Evolutionary conservation across 2,888 invertebrate species (phyloP), one percentile per base, ranked within the genome.

Genomic region (Andricus curvator): DNA sequence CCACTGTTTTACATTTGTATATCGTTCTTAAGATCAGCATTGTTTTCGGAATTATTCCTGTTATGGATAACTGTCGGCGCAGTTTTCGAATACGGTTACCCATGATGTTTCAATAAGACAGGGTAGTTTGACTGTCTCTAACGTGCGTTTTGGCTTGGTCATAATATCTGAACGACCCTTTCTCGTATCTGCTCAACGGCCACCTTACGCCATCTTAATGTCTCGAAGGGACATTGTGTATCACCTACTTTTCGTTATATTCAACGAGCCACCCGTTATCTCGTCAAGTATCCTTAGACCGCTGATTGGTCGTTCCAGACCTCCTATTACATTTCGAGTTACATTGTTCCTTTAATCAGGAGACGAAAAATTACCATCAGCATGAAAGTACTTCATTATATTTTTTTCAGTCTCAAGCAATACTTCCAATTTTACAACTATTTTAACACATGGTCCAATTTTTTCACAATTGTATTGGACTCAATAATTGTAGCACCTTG

Each of bases 101-200:
- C 85, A 87, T 87, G 90, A 89, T 88, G 88, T 90, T 91, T 91
- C 91, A 91, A 91, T 91, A 90, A 90, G 88, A 89, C 85, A 74
- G 83, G 82, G 86, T 88, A 87, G 90, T 91, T 90, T 87, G 88
- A 84, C 82, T 87, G 56, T 83, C 90, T 87, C 91, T 87, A 89
- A 91, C 85, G 91, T 90, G 89, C 87, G 82, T 86, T 92, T 91
- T 90, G 91, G 89, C 83, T 84, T 84, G 81, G 82, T 67, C 82
- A 81, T 85, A 88, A 74, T 88, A 89, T 89, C 89, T 86, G 85
- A 85, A 89, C 85, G 87, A 85, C 84, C 85, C 76, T 84, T 81
- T 78, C 83, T 83, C 82, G 81, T 84, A 86, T 83, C 85, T 78
- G 77, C 83, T 84, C 82, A 81, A 80, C 80, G 65, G 81, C 77